Percentiles rank a stretch among this genome's conserved stretches.
Evolutionary conservation across 2,113 vertebrate species (phyloP).

Genomic region (Microtus oregoni): DNA sequence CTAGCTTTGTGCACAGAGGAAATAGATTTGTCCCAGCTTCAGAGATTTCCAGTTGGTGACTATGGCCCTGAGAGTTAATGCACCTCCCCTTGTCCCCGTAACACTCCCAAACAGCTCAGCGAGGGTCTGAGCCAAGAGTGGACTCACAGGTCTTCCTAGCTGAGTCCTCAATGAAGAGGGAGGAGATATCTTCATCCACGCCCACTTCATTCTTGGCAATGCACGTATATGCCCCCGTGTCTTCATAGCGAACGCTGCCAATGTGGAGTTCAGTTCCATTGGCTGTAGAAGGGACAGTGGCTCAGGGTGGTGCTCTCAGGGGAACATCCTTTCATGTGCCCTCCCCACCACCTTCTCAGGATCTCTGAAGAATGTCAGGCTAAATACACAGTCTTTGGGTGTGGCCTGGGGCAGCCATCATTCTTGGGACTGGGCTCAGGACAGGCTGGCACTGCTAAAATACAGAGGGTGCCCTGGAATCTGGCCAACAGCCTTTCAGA

Average conservation of each 20-base stretch:
- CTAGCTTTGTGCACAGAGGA: not conserved
- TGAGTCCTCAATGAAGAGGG: slow-evolving; percentile 96
- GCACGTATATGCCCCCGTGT: slow-evolving; percentile 98
- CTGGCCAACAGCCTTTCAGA: not conserved
- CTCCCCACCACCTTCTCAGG: not conserved
- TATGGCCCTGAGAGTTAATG: not conserved
- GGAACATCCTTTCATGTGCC: accelerated
- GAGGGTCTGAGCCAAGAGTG: not conserved
- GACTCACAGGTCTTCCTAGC: slow-evolving; percentile 96
- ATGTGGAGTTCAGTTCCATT: slow-evolving; percentile 96
- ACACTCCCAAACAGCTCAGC: not conserved
- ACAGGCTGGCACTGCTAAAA: not conserved
- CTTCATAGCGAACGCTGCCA: slow-evolving; percentile 95
- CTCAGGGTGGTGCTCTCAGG: not conserved
- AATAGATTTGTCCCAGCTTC: not conserved
- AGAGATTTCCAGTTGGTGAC: not conserved
- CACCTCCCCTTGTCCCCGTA: not conserved
- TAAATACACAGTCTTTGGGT: not conserved
- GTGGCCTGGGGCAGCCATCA: not conserved
- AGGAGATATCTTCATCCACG: slow-evolving; percentile 98
- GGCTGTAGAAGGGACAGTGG: slow-evolving; percentile 85
- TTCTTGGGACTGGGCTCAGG: not conserved
- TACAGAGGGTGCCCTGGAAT: not conserved
- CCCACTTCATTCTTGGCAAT: slow-evolving; percentile 98
- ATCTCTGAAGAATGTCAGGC: no score